phyloP scores from a whole-genome alignment of 2,888 invertebrate genomes.

The Oscheius myriophilus region DNA sequence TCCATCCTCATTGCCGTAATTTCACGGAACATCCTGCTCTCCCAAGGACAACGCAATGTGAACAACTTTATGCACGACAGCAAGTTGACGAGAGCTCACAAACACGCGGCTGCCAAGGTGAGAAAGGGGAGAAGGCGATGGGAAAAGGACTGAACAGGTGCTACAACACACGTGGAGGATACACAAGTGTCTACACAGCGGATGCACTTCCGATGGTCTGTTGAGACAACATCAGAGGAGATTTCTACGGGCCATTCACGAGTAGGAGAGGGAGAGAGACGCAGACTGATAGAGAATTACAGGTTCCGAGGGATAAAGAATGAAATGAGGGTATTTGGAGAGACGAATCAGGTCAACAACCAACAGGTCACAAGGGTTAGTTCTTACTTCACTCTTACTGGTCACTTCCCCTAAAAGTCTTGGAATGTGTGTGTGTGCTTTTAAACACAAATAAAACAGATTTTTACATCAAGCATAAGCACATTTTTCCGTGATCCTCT shows the following conservation, averaged over 20 bases:
- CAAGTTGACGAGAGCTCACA: conserved; percentile 97
- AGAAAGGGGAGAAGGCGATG: not conserved
- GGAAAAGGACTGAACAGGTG: conserved; percentile 40
- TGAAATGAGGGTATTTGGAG: conserved; percentile 68
- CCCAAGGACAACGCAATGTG: conserved; percentile 97
- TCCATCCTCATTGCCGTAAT: conserved; percentile 98
- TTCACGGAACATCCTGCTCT: conserved; percentile 96
- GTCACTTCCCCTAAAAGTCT: too few species aligned
- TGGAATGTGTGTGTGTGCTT: too few species aligned
- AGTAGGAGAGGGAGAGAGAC: conserved; percentile 41
- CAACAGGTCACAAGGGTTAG: conserved; percentile 66
- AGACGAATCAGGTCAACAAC: conserved; percentile 60
- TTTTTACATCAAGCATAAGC: too few species aligned
- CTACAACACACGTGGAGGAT: conserved; percentile 99
- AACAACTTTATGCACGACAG: conserved; percentile 99
- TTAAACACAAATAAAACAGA: too few species aligned
- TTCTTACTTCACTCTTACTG: not conserved
- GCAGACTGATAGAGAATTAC: conserved; percentile 27
- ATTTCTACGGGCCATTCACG: conserved; percentile 67
- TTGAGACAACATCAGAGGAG: conserved; percentile 64
- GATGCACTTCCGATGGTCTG: conserved; percentile 52
- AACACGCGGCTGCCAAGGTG: conserved; percentile 99
- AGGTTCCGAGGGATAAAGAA: conserved; percentile 69
- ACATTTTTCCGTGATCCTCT: too few species aligned
- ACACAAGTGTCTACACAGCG: conserved; percentile 81